Evolutionary conservation across 2,113 vertebrate genomes (phyloP), one percentile per base, ranked within the genome.

Genomic region (Notothenia coriiceps): DNA sequence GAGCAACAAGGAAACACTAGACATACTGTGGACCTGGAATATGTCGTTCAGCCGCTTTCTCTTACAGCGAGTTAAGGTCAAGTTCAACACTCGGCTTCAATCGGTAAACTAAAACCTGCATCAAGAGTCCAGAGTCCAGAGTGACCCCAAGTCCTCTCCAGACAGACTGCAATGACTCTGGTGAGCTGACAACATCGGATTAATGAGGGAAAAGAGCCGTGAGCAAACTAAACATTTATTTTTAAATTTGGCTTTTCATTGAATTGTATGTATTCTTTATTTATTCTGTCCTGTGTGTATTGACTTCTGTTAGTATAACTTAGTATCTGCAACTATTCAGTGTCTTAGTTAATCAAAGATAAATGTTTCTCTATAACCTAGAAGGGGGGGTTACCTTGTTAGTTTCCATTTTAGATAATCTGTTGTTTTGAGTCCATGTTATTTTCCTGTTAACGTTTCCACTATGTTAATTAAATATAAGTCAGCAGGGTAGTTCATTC

Each of bases 1-100:
- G 59, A 70, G 80, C 68, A 44, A 40, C 35, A 14, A 77, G 70
- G 82, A 83, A 86, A 86, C 80, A 72, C 67, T 51, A 88, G 73
- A 85, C 71, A 70, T 47, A 55, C 56, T 56, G 77, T 60, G 61
- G 65, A 69, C 62, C 9, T 14, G 47, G 60, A 57, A 70, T 43
- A 70, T 74, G 72, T 59, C 17, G 14, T 4, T 47, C 49, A 15
- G 87, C 61, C 22, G 74, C 66, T 55, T 49, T 59, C 56, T 22
- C 62, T 57, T 35, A 9, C 11, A 33, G 5, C 52, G 14, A 33
- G 44, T 2, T 77, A 71, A 66, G 75, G 56, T 74, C 44, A 44
- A 62, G 64, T 56, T 72, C 66, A 55, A 14, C 13, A 10, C 55
- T 70, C 68, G 46, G 66, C 51, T 84, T 77, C 74, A 77, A 76